These are phyloP conservation scores for Xerus rutilus DNA, from an alignment of 2,797 vertebrate genomes.

Conservation along the genomic window DNA sequence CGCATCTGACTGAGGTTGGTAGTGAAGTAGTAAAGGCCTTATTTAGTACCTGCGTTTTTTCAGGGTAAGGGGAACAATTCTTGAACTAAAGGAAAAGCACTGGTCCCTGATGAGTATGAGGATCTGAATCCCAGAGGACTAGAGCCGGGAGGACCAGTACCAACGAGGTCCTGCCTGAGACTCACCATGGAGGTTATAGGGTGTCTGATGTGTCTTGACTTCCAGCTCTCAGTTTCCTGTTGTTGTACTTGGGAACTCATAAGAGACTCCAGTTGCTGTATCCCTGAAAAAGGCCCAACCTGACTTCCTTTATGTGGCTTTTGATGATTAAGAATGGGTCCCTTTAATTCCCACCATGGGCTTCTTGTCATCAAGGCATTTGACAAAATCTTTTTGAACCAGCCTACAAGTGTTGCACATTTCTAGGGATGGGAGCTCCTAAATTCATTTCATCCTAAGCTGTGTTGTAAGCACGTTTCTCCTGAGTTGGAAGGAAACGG, in stretches of 20 bases:
- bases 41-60: not conserved
- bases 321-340: not conserved
- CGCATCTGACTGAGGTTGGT: not conserved
- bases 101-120: not conserved
- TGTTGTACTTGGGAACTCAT: not conserved
- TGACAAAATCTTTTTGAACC: not conserved
- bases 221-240: not conserved
- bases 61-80: not conserved
- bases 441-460: not conserved
- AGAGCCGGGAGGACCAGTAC: not conserved
- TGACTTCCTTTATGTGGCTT: not conserved
- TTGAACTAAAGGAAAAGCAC: not conserved
- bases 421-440: not conserved
- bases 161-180: not conserved
- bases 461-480: not conserved
- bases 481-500: not conserved
- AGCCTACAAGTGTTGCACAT: not conserved
- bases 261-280: not conserved
- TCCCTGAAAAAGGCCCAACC: not conserved
- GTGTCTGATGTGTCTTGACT: not conserved
- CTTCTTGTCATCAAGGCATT: not conserved
- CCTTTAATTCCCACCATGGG: not conserved
- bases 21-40: not conserved
- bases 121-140: not conserved
- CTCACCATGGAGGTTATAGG: not conserved